Evolutionary conservation across 2,888 invertebrate genomes (phyloP), one percentile per base, ranked within the genome.

Genomic region (Cantharis nigra): DNA sequence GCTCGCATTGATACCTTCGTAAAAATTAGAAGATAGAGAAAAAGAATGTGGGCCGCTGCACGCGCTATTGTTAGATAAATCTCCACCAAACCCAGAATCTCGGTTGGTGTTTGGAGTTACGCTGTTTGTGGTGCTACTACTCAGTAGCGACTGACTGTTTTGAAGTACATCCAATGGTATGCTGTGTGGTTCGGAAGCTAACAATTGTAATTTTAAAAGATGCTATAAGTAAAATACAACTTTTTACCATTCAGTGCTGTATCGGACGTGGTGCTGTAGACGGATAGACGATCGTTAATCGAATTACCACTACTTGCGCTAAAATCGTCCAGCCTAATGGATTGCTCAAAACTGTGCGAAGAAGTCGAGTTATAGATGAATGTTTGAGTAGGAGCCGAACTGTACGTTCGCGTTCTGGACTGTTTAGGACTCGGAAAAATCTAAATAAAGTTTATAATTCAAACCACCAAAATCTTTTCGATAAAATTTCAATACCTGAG

Each of bases 401-500:
- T 79, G 73, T 83, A 82, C 26, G 81, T 74, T 62, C 82, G 82
- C 13, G 81, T 71, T 14, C 82, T 26, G 26, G 26, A 62, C 72
- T 82, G 82, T 74, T 83, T 81, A 9, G 87, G 87, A 83, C 87
- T 87, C 63, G 87, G 86, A 82, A 87, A 87, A 33, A 87, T 86
- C 86, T 85, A 71, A 74, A 62, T 26, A 69, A 70, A 74, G 74
- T n/a, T 49, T 67, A 16, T 16, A 16, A 11, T 10, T 62, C 26
- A 63, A 72, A 49, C 23, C 33, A n/a, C n/a, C 49, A 49, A 49
- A 64, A 20, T 72, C 23, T 33, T 72, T 77, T 49, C 49, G 63
- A 30, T 33, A 72, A 14, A 7, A 67, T 13, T 77, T 80, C 80
- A 86, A 85, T 81, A 92, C 92, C 89, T 91, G 91, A 30, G 92